Conservation (phyloP, 2,113 vertebrate genomes). For the Charadrius vociferus region DNA sequence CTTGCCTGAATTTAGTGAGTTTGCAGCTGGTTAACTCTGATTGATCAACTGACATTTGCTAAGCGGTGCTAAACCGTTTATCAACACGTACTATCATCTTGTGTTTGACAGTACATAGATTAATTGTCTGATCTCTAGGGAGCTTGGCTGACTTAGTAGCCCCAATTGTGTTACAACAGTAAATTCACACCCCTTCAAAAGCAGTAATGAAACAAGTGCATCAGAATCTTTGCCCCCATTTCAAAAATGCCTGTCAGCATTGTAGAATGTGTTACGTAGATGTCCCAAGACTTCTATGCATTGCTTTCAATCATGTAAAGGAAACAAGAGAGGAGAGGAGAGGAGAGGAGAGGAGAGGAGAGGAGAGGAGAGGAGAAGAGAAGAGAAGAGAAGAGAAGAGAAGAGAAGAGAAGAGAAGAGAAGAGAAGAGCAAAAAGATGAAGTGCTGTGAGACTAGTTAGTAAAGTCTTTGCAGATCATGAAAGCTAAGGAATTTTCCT, state of each 20-base stretch:
- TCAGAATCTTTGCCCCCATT: background rate
- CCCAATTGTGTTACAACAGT: no score
- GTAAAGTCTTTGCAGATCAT: background rate
- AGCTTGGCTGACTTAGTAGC: background rate
- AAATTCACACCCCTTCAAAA: background rate
- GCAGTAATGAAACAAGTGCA: background rate
- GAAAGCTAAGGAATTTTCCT: background rate
- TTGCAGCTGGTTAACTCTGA: background rate
- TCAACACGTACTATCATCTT: background rate
- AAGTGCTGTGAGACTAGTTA: background rate
- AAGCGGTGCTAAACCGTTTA: background rate
- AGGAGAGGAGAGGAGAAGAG: background rate
- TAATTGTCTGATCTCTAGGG: background rate
- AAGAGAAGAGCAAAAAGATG: background rate
- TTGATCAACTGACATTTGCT: background rate
- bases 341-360: background rate
- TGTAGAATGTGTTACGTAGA: background rate
- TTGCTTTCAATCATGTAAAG: background rate
- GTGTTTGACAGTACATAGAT: background rate
- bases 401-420: background rate
- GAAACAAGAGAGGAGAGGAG: background rate
- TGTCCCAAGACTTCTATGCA: background rate
- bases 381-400: background rate
- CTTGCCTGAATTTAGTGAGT: background rate
- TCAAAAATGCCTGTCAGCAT: background rate